Base-by-base conservation (phyloP, 2,797 vertebrate species). In the Xenentodon cancila region DNA sequence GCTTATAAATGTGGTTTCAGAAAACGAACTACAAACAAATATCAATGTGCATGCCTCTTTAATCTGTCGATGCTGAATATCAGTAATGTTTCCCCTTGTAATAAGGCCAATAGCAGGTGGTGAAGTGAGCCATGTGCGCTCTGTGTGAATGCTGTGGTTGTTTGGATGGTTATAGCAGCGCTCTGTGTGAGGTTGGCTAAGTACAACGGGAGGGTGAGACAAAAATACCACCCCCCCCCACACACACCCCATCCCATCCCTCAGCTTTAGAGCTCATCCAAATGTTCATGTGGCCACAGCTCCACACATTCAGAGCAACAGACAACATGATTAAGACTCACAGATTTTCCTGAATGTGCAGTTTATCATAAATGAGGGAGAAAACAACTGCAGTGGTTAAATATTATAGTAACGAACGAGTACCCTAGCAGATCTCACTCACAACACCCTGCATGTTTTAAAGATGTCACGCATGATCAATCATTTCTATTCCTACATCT, bases 61-160 rank as follows among this genome's bases (percentile, higher is more conserved):
- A 43, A 65, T 59, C 67, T 54, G 43, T 59, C 57, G 67, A 71
- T 58, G 51, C 54, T 80, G 76, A 86, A 84, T 68, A 59, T 45
- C 71, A 86, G 79, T 58, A 75, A 90, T 78, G 79, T 79, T 84
- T 77, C 53, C 64, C 79, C 53, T 84, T 73, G 83, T 84, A 78
- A 77, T 5, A 78, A 61, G 77, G 82, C 83, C 81, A 84, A 70
- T 63, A 79, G 81, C 90, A 90, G 87, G 88, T 90, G 91, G 85
- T 82, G 79, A 69, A 81, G 68, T 22, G 73, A 84, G 83, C 74
- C 83, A 73, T 85, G 88, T 84, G 84, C 34, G 42, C 79, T 70
- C 66, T 77, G 85, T 85, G 85, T 93, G 84, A 93, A 92, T 90
- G 82, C 86, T 79, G 80, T 56, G 82, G 64, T 91, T 93, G 92